Evolutionary conservation across 2,113 vertebrate species (phyloP).

Genomic region (Thinocorus orbignyianus): DNA sequence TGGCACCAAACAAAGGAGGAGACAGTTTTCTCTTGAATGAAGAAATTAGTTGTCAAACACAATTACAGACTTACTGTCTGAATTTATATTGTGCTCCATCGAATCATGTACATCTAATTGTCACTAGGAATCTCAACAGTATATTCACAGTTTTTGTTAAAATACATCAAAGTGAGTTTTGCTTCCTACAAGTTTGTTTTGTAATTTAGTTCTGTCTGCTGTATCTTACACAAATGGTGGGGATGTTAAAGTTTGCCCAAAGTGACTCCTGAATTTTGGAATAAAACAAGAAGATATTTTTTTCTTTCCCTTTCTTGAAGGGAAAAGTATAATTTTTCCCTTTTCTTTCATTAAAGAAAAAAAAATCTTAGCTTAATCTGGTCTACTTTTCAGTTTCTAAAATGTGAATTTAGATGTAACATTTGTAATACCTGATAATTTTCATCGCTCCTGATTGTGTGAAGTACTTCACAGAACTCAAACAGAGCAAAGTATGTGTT

Average conservation of each 20-base stretch:
- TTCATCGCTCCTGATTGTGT: not conserved
- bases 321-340: not conserved
- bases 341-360: not conserved
- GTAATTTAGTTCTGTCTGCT: not conserved
- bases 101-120: not conserved
- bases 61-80: not conserved
- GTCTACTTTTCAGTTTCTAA: not conserved
- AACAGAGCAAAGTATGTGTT: not conserved
- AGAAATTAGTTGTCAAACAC: constrained; percentile 13
- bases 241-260: not conserved
- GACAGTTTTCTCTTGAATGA: constrained; percentile 5
- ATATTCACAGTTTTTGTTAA: not conserved
- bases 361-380: not conserved
- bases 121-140: not conserved
- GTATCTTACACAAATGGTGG: not conserved
- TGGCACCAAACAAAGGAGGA: not conserved
- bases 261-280: not conserved
- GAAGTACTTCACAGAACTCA: not conserved
- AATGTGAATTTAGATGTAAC: not conserved
- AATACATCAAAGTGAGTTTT: not conserved
- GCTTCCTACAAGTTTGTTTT: not conserved
- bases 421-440: not conserved
- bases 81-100: not conserved
- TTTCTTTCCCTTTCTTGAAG: not conserved
- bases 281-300: not conserved